These are phyloP conservation scores for Amphipoea oculea DNA, from an alignment of 2,888 invertebrate genomes.

Conservation along the genomic window DNA sequence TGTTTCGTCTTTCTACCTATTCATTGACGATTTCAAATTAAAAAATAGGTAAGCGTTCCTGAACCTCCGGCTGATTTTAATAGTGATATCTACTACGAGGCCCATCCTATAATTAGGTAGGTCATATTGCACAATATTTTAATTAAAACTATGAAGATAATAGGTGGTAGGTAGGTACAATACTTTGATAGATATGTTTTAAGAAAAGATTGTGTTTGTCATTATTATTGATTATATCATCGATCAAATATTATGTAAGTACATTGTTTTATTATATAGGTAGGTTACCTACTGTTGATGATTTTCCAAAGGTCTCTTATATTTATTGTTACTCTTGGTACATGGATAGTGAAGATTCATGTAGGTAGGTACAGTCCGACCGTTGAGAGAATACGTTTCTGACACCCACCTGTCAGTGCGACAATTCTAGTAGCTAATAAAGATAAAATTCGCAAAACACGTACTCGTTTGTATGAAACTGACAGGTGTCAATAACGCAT, in stretches of 20 bases:
- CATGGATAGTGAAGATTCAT: not conserved
- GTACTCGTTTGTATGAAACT: not conserved
- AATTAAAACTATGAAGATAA: not conserved
- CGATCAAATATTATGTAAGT: slow-evolving; percentile 19
- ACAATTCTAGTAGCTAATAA: no score
- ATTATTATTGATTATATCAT: not conserved
- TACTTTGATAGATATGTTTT: not conserved
- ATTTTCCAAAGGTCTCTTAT: not conserved
- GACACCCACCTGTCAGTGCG: no score
- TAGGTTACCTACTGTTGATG: not conserved
- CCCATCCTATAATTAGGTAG: not conserved
- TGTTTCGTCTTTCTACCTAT: not conserved
- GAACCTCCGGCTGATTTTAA: not conserved
- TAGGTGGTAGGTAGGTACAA: not conserved
- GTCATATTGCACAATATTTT: not conserved
- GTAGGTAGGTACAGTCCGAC: no score
- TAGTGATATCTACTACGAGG: not conserved
- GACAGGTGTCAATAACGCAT: not conserved
- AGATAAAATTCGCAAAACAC: no score
- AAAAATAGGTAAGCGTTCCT: not conserved
- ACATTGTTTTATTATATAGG: not conserved
- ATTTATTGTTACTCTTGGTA: slow-evolving; percentile 8
- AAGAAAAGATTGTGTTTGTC: slow-evolving; percentile 1
- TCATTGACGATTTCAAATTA: not conserved
- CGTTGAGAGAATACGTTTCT: no score